Evolutionary conservation across 1,140 invertebrate species (phyloP).

Genomic region (Bombus confusus): DNA sequence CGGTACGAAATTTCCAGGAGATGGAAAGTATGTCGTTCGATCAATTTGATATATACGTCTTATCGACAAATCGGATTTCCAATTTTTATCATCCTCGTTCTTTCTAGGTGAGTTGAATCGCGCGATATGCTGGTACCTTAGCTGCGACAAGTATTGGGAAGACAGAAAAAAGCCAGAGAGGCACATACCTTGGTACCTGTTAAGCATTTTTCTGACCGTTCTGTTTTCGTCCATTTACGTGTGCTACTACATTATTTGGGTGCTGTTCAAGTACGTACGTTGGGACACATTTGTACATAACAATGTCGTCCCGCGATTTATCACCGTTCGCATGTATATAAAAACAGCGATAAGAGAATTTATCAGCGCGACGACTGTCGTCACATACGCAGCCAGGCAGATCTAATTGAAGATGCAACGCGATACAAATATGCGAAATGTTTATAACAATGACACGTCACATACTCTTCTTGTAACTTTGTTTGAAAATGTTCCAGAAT

Average conservation of each 20-base stretch:
- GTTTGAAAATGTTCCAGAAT: neutral
- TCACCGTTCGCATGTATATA: neutral
- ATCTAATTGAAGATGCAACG: neutral
- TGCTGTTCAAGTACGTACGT: constrained; percentile 91
- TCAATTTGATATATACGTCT: neutral
- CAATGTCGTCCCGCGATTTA: neutral
- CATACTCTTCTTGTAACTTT: neutral
- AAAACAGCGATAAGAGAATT: neutral
- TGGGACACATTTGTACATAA: neutral
- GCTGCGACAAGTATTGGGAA: constrained; percentile 95
- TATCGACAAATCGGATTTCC: neutral
- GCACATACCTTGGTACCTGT: constrained; percentile 90
- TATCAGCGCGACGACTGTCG: neutral
- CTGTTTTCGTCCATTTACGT: constrained; percentile 91
- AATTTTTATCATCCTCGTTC: neutral
- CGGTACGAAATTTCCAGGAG: constrained; percentile 91
- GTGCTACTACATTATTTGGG: constrained; percentile 95
- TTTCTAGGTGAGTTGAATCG: constrained; percentile 91
- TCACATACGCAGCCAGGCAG: no score
- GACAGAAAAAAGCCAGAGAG: constrained; percentile 89
- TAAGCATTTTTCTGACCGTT: constrained; percentile 89
- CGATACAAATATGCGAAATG: neutral
- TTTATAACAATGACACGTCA: neutral
- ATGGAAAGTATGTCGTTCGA: constrained; percentile 87
- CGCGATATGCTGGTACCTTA: constrained; percentile 95